Conservation (phyloP, 2,888 invertebrate genomes). For the Nymphalis urticae region DNA sequence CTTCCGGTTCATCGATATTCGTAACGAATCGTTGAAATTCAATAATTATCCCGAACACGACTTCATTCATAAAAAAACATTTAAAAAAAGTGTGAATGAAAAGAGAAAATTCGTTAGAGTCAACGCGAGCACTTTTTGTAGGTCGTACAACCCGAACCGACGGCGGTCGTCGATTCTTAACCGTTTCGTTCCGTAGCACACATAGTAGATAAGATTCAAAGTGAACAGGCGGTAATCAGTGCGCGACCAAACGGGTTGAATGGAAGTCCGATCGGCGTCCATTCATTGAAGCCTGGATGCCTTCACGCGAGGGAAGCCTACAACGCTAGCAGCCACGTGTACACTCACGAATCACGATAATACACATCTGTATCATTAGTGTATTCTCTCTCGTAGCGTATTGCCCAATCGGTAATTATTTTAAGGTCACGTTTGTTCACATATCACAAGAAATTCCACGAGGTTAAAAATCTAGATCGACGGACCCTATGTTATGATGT, state of each 20-base stretch:
- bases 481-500: conserved; percentile 48
- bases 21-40: conserved; percentile 81
- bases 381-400: neutral
- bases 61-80: conserved; percentile 78
- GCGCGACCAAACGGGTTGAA: conserved; percentile 79
- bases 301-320: conserved; percentile 62
- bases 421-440: conserved; percentile 2
- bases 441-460: neutral
- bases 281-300: conserved; percentile 74
- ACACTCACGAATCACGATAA: conserved; percentile 37
- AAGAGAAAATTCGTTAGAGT: conserved; percentile 66
- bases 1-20: conserved; percentile 81
- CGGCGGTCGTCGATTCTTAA: conserved; percentile 47
- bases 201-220: conserved; percentile 77
- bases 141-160: conserved; percentile 48
- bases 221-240: conserved; percentile 74
- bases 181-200: conserved; percentile 57
- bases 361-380: neutral
- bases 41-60: conserved; percentile 81
- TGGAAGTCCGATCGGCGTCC: conserved; percentile 65
- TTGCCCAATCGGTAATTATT: neutral
- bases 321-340: conserved; percentile 37
- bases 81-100: conserved; percentile 80
- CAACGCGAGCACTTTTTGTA: conserved; percentile 65
- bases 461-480: neutral